phyloP scores from a whole-genome alignment of 2,797 vertebrate genomes.

The Todus mexicanus region DNA sequence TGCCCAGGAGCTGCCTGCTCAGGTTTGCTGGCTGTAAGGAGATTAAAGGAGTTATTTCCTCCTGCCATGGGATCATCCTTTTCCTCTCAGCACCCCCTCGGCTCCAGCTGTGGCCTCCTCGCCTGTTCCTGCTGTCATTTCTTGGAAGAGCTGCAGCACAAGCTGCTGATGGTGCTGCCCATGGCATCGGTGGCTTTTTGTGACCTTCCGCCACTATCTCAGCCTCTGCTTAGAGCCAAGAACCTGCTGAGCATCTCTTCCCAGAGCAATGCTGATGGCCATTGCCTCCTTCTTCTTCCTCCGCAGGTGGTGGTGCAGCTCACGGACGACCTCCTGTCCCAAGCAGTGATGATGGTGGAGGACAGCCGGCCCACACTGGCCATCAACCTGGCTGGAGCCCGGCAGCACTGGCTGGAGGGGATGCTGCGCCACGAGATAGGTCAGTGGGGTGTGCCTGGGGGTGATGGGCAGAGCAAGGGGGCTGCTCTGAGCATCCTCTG shows the following conservation, averaged over 20 bases:
- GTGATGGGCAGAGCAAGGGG: not conserved
- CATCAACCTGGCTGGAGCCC: slow-evolving; percentile 92
- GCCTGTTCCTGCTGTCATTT: not conserved
- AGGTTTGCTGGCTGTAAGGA: not conserved
- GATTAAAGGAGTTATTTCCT: not conserved
- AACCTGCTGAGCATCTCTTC: not conserved
- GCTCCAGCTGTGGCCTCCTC: not conserved
- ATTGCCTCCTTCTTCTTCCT: not conserved
- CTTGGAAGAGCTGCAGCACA: not conserved
- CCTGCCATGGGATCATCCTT: not conserved
- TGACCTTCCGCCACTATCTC: not conserved
- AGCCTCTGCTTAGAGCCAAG: not conserved
- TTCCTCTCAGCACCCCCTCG: not conserved
- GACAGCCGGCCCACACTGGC: slow-evolving; percentile 92
- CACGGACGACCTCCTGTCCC: slow-evolving; percentile 92
- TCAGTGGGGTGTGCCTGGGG: slow-evolving; percentile 48
- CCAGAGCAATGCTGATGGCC: fast-evolving
- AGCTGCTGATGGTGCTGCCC: not conserved
- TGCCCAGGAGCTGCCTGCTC: not conserved
- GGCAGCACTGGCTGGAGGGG: slow-evolving; percentile 96
- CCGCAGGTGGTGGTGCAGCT: slow-evolving; percentile 92
- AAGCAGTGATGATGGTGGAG: slow-evolving; percentile 97
- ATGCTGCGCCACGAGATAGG: slow-evolving; percentile 97
- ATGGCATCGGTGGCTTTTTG: fast-evolving
- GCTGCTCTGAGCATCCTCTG: not conserved